A percentile compares a stretch with the other conserved stretches of the same genome.
Conservation (phyloP, 2,797 vertebrate species). For the Xiphorhynchus erythropygius region DNA sequence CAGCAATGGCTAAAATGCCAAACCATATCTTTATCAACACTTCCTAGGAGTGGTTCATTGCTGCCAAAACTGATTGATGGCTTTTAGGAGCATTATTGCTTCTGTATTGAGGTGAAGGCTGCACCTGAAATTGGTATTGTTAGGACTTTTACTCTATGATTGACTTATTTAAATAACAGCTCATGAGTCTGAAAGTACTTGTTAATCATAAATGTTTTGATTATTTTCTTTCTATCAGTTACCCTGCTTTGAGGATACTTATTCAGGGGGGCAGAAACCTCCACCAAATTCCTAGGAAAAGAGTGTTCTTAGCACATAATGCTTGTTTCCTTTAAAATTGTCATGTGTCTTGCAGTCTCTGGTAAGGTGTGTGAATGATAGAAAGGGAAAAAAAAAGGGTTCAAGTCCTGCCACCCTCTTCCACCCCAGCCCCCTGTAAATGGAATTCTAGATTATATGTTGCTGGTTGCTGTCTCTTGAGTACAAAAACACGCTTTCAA, state of each 20-base stretch:
- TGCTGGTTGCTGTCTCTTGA: constrained; percentile 11
- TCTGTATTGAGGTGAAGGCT: background rate
- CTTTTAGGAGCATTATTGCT: background rate
- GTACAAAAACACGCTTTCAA: background rate
- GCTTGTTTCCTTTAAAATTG: background rate
- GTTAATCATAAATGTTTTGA: background rate
- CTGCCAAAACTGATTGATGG: background rate
- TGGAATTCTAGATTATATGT: constrained; percentile 14
- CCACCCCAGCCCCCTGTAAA: background rate
- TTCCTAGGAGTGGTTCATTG: background rate
- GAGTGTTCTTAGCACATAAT: background rate
- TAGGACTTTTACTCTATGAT: background rate
- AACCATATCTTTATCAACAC: background rate
- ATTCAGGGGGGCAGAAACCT: background rate
- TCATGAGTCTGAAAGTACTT: background rate
- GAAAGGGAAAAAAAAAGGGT: background rate
- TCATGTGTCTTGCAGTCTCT: background rate
- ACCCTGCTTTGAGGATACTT: background rate
- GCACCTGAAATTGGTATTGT: background rate
- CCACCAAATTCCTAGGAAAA: background rate
- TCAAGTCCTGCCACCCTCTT: background rate
- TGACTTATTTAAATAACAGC: background rate
- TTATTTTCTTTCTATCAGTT: background rate
- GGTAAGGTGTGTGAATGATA: background rate
- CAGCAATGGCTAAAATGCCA: background rate